Evolutionary conservation across 2,113 vertebrate species (phyloP), one percentile per base, ranked within the genome.

Genomic region (Porphyrio hochstetteri): DNA sequence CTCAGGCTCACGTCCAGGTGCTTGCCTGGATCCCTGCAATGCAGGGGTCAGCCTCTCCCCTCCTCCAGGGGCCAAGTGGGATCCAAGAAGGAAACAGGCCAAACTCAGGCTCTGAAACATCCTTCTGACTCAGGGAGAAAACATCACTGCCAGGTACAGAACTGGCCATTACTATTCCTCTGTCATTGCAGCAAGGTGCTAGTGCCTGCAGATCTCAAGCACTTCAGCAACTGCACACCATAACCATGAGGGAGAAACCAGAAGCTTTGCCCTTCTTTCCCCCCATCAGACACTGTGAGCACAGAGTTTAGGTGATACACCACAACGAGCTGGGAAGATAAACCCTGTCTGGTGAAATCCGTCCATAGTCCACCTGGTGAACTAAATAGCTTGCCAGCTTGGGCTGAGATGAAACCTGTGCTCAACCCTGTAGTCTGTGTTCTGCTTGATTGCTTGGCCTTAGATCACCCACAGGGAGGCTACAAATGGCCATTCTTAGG

Each of bases 321-420:
- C 2, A 2, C 50, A 81, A 48, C 9, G 44, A 84, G 31, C 38
- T 65, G 57, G 38, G 48, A 95, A 69, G 33, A 25, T 55, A 56
- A 85, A 50, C 13, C 23, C 7, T 18, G 44, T 29, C 16, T 65
- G 50, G 24, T 63, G 75, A 92, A 87, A 95, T 33, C 33, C 4
- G 6, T 33, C 21, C 53, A 36, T 0, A 0, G 35, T 35, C 24
- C 11, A 69, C 12, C 25, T 27, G 8, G 11, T 48, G 16, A 65
- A 84, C 38, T 92, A 35, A 52, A 44, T 1, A 68, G 17, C 24
- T 61, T 71, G 70, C 40, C 38, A 86, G 46, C 52, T 33, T 61
- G 31, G 38, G 23, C 17, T n/a, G 35, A 74, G 44, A 13, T 23
- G 59, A 76, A 91, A 77, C 31, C 59, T 55, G 63, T 88, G 53